A percentile compares a stretch with the other conserved stretches of the same genome.
Evolutionary conservation across 1,140 invertebrate genomes (phyloP).

Genomic region (Saccostrea glomerata): DNA sequence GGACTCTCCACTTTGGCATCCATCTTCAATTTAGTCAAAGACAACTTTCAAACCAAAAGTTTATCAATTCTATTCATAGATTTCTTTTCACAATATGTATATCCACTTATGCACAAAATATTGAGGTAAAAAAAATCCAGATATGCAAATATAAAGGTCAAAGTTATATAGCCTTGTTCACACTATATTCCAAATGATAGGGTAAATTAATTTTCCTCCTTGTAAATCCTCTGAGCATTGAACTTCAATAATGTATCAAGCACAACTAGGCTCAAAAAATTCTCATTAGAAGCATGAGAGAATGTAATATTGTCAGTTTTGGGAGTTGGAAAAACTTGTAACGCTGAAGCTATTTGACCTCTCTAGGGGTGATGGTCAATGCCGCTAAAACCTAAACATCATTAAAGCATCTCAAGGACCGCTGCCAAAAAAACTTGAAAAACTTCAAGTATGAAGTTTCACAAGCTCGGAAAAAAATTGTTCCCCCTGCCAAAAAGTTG

Average conservation of each 20-base stretch:
- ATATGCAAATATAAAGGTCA: background rate
- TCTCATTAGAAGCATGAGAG: background rate
- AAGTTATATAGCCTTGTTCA: background rate
- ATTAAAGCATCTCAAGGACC: constrained; percentile 19
- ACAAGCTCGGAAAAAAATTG: background rate
- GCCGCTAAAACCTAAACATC: constrained; percentile 17
- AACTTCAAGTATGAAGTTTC: background rate
- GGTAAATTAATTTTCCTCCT: constrained; percentile 4
- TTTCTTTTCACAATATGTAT: background rate
- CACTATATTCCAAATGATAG: background rate
- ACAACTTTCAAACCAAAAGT: background rate
- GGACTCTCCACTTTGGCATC: constrained; percentile 41
- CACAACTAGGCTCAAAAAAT: background rate
- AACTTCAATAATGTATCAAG: background rate
- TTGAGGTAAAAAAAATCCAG: background rate
- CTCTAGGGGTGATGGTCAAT: background rate
- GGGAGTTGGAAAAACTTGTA: background rate
- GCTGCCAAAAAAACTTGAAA: constrained; percentile 28
- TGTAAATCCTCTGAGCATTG: background rate
- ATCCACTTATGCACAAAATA: background rate
- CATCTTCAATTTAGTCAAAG: constrained; percentile 21
- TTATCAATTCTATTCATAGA: background rate
- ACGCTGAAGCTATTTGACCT: constrained; percentile 3
- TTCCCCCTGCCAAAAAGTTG: constrained; percentile 5
- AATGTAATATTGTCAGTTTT: background rate